phyloP scores from a whole-genome alignment of 2,888 invertebrate genomes.

The Macropis europaea region DNA sequence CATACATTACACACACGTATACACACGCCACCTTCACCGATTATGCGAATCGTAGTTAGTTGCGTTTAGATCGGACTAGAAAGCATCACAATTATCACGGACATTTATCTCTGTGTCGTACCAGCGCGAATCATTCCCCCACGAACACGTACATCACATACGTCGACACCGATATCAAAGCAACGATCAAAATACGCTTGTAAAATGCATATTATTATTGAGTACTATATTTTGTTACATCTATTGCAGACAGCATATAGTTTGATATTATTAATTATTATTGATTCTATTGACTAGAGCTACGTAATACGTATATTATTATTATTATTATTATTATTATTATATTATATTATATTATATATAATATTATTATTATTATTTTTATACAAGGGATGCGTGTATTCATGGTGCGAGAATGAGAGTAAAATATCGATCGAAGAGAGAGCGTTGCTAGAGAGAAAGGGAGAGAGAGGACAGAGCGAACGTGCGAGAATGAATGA shows the following conservation, averaged over 20 bases:
- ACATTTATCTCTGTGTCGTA: constrained; percentile 47
- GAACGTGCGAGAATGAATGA: constrained; percentile 45
- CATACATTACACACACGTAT: background rate
- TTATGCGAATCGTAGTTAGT: constrained; percentile 32
- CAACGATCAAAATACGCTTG: constrained; percentile 80
- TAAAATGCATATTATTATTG: constrained; percentile 77
- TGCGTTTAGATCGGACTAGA: constrained; percentile 52
- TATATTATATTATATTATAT: constrained; percentile 77
- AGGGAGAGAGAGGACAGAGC: constrained; percentile 32
- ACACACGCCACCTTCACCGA: background rate
- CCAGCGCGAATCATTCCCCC: constrained; percentile 18
- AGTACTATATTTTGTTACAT: constrained; percentile 79
- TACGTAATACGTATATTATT: constrained; percentile 75
- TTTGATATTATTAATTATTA: constrained; percentile 75
- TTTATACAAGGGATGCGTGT: constrained; percentile 68
- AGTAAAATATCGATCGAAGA: no score
- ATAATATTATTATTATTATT: constrained; percentile 77
- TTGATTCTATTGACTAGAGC: constrained; percentile 75
- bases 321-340: constrained; percentile 75
- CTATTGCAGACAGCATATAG: constrained; percentile 74
- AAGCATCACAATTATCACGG: constrained; percentile 35
- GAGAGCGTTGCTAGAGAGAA: no score
- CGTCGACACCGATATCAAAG: constrained; percentile 77
- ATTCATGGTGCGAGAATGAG: constrained; percentile 46
- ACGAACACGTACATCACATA: constrained; percentile 30